Percentiles rank a stretch among this genome's conserved stretches.
Conservation (phyloP, 2,797 vertebrate species). For the Acipenser ruthenus region DNA sequence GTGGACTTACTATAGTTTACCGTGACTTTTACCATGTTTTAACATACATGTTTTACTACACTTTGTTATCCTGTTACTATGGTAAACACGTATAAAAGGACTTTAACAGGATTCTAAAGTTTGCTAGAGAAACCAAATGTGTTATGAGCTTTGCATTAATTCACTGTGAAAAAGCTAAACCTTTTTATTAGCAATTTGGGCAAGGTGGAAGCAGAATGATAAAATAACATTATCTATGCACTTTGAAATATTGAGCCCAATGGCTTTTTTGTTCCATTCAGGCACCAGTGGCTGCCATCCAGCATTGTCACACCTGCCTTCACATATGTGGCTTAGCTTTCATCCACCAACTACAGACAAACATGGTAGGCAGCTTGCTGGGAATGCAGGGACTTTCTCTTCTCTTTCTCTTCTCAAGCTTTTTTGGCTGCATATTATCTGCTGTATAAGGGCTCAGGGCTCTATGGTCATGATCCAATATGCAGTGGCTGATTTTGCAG, state of each 20-base stretch:
- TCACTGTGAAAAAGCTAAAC: too few relatives aligned
- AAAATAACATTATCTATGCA: not conserved
- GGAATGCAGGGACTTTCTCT: not conserved
- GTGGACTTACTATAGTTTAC: too few relatives aligned
- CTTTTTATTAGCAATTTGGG: too few relatives aligned
- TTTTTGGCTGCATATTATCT: not conserved
- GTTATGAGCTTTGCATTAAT: too few relatives aligned
- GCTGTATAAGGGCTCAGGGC: not conserved
- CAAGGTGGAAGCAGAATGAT: too few relatives aligned
- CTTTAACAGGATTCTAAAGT: too few relatives aligned
- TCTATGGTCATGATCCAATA: slow-evolving; percentile 2
- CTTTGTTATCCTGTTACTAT: too few relatives aligned
- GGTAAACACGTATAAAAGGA: too few relatives aligned
- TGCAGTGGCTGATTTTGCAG: slow-evolving; percentile 3
- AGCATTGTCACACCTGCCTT: not conserved
- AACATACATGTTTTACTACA: too few relatives aligned
- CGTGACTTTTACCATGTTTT: too few relatives aligned
- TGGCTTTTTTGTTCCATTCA: not conserved
- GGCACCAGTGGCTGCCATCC: not conserved
- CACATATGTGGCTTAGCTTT: not conserved
- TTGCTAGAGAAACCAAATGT: too few relatives aligned
- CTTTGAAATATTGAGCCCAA: not conserved
- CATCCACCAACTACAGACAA: not conserved
- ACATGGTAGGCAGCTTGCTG: not conserved
- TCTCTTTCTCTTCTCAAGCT: too few relatives aligned